phyloP scores from a whole-genome alignment of 2,888 invertebrate species.

The Drosophila bunnanda region DNA sequence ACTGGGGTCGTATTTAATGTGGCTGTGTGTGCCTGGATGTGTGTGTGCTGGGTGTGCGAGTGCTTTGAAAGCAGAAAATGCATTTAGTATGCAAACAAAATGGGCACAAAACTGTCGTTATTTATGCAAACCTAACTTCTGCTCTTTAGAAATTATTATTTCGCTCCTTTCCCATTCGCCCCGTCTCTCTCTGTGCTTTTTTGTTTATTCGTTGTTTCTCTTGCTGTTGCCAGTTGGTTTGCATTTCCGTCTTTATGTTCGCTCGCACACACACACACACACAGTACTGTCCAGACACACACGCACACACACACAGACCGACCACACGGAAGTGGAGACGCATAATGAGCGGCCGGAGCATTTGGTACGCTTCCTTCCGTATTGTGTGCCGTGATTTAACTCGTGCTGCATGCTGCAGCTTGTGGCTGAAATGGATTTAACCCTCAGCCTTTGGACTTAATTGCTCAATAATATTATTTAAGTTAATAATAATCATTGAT shows the following conservation, averaged over 20 bases:
- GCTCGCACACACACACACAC: constrained; percentile 36
- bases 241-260: constrained; percentile 75
- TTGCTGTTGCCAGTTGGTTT: constrained; percentile 61
- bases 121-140: constrained; percentile 78
- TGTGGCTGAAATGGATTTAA: constrained; percentile 46
- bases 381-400: constrained; percentile 43
- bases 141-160: constrained; percentile 78
- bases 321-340: constrained; percentile 31
- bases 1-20: constrained; percentile 10
- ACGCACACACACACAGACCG: constrained; percentile 11
- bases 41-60: constrained; percentile 46
- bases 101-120: constrained; percentile 70
- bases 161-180: constrained; percentile 37
- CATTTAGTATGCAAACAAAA: constrained; percentile 70
- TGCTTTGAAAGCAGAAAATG: constrained; percentile 56
- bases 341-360: constrained; percentile 64
- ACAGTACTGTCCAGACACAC: neutral
- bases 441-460: neutral
- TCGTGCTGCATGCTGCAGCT: constrained; percentile 47
- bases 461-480: neutral
- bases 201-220: constrained; percentile 43
- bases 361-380: constrained; percentile 70
- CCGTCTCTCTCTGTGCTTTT: constrained; percentile 6
- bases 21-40: neutral
- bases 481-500: neutral